phyloP scores from a whole-genome alignment of 2,888 invertebrate genomes.

The Nemoura dubitans region DNA sequence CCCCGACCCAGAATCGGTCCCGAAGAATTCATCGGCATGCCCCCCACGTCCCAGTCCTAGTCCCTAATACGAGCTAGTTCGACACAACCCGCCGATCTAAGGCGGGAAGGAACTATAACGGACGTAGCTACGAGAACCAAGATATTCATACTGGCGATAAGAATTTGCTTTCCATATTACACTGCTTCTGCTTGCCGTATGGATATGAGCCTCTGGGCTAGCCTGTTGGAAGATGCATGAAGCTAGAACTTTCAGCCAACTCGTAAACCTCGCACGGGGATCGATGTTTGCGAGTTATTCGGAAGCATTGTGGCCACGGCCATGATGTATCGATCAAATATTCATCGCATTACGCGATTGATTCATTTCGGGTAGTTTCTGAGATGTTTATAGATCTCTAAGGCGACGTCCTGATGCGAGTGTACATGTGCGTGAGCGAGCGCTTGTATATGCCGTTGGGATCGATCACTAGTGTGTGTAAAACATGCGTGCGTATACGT shows the following conservation, averaged over 20 bases:
- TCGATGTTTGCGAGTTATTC: conserved; percentile 32
- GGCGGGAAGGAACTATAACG: neutral
- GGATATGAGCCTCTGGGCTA: neutral
- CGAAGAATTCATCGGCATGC: conserved; percentile 20
- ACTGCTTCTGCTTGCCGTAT: neutral
- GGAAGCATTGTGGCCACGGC: conserved; percentile 1
- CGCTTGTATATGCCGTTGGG: neutral
- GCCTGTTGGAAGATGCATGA: conserved; percentile 38
- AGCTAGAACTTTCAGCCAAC: neutral
- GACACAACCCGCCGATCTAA: conserved; percentile 3
- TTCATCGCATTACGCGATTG: conserved; percentile 25
- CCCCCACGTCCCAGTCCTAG: neutral
- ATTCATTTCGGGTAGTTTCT: conserved; percentile 20
- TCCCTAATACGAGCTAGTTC: conserved; percentile 31
- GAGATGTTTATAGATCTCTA: neutral
- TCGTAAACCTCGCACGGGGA: conserved; percentile 23
- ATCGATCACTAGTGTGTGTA: neutral
- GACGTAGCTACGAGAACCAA: neutral
- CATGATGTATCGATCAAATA: conserved; percentile 36
- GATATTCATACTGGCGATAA: conserved; percentile 38
- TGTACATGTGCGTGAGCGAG: neutral
- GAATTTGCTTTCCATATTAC: conserved; percentile 30
- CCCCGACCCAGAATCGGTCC: conserved; percentile 1
- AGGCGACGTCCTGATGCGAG: neutral
- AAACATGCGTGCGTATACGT: neutral